Percentiles rank a stretch among this genome's conserved stretches.
Evolutionary conservation across 2,113 vertebrate genomes (phyloP).

Genomic region (Eulacestoma nigropectus): DNA sequence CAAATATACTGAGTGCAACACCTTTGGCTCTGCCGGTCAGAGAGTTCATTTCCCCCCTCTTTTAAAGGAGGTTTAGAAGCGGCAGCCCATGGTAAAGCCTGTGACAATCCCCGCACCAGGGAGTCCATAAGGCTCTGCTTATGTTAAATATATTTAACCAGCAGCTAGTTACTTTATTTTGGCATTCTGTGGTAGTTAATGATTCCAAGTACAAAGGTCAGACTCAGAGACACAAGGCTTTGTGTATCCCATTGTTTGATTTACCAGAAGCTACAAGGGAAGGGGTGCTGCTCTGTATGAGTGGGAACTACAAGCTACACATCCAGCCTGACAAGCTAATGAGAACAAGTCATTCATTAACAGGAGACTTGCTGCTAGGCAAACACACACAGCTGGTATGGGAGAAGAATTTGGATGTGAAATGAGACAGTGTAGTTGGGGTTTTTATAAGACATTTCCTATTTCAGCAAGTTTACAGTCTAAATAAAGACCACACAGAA

Average conservation of each 20-base stretch:
- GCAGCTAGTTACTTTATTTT: neutral
- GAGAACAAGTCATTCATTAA: constrained; percentile 61
- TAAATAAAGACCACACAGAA: constrained; percentile 52
- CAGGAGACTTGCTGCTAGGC: constrained; percentile 57
- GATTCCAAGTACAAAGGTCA: constrained; percentile 42
- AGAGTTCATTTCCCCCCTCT: neutral
- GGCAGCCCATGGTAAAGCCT: neutral
- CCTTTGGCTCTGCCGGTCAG: neutral
- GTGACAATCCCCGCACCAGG: neutral
- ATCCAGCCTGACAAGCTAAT: constrained; percentile 37
- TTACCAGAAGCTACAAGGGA: constrained; percentile 33
- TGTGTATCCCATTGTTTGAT: constrained; percentile 28
- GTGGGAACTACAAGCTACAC: neutral
- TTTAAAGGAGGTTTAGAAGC: neutral
- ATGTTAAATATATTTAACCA: neutral
- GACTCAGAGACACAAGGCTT: neutral
- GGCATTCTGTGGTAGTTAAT: constrained; percentile 18
- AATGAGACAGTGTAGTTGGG: constrained; percentile 2
- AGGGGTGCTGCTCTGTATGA: neutral
- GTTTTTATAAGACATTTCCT: constrained; percentile 29
- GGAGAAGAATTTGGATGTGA: constrained; percentile 56
- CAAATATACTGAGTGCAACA: neutral
- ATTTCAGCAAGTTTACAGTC: constrained; percentile 44
- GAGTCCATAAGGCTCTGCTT: neutral
- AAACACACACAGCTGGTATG: constrained; percentile 53